A percentile compares a stretch with the other conserved stretches of the same genome.
phyloP scores from a whole-genome alignment of 2,888 invertebrate genomes.

The Gastracanthus pulcherrimus region DNA sequence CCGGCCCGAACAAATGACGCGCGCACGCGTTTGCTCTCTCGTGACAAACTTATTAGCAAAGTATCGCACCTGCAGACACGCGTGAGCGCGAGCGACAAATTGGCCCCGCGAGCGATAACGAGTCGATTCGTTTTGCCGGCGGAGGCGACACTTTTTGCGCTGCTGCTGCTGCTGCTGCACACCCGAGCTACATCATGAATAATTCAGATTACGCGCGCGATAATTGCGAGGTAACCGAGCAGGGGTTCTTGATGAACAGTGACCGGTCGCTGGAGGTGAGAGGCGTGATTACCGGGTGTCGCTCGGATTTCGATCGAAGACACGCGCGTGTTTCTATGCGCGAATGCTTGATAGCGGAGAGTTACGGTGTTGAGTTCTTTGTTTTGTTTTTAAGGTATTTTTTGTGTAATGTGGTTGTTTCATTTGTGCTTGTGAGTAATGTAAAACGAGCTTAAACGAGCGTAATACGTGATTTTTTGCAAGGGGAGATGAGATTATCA shows the following conservation, averaged over 20 bases:
- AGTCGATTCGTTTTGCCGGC: slow-evolving; percentile 36
- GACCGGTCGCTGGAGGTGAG: too few relatives aligned
- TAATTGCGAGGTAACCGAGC: slow-evolving; percentile 14
- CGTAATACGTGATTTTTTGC: too few relatives aligned
- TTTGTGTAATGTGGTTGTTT: too few relatives aligned
- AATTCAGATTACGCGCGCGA: slow-evolving; percentile 16
- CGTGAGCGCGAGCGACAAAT: not conserved
- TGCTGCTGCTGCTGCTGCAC: too few relatives aligned
- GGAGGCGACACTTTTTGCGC: not conserved
- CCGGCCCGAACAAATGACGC: not conserved
- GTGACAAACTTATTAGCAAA: not conserved
- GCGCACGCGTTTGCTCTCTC: not conserved
- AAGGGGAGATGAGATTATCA: too few relatives aligned
- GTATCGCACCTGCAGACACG: too few relatives aligned
- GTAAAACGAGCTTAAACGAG: too few relatives aligned
- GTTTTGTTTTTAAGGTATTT: too few relatives aligned
- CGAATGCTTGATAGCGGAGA: too few relatives aligned
- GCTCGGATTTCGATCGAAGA: not conserved
- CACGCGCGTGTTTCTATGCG: too few relatives aligned
- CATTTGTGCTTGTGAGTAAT: too few relatives aligned
- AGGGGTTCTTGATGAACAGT: not conserved
- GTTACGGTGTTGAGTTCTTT: too few relatives aligned
- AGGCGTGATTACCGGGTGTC: not conserved
- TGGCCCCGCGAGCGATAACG: not conserved
- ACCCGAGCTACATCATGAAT: not conserved